Conservation (phyloP, 2,113 vertebrate genomes). For the Echinops telfairi region DNA sequence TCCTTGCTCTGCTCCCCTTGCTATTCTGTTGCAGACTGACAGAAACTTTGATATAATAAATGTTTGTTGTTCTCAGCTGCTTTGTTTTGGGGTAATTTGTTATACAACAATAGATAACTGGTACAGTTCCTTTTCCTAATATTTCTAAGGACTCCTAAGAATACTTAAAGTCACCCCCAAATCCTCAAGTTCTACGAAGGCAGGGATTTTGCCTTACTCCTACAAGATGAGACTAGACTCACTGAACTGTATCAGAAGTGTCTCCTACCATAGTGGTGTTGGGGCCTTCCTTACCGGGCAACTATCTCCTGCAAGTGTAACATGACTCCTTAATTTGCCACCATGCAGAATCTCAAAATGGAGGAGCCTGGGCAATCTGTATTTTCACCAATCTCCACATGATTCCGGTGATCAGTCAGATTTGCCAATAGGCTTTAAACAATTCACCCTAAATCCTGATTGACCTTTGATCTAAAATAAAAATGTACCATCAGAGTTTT, state of each 20-base stretch:
- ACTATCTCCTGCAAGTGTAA: neutral
- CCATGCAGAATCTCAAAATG: too few relatives aligned
- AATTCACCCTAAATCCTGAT: neutral
- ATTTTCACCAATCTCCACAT: too few relatives aligned
- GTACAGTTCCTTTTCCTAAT: neutral
- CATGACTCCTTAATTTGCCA: neutral
- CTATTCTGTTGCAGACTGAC: too few relatives aligned
- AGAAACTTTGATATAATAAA: neutral
- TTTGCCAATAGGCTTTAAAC: neutral
- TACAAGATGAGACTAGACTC: neutral
- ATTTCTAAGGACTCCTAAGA: neutral
- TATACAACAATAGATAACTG: neutral
- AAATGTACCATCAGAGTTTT: neutral
- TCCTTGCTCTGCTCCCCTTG: too few relatives aligned
- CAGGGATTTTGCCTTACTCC: neutral
- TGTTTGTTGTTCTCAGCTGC: neutral
- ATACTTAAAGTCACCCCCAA: neutral
- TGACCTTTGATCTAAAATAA: slow-evolving; percentile 59
- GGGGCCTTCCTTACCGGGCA: neutral
- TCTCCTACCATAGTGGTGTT: neutral
- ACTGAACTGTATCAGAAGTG: neutral
- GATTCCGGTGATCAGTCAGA: too few relatives aligned
- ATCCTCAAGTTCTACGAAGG: neutral
- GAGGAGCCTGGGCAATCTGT: too few relatives aligned
- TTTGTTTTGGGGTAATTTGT: neutral